Evolutionary conservation across 2,888 invertebrate species (phyloP), one percentile per base, ranked within the genome.

Genomic region (Chrysolina oricalcia): DNA sequence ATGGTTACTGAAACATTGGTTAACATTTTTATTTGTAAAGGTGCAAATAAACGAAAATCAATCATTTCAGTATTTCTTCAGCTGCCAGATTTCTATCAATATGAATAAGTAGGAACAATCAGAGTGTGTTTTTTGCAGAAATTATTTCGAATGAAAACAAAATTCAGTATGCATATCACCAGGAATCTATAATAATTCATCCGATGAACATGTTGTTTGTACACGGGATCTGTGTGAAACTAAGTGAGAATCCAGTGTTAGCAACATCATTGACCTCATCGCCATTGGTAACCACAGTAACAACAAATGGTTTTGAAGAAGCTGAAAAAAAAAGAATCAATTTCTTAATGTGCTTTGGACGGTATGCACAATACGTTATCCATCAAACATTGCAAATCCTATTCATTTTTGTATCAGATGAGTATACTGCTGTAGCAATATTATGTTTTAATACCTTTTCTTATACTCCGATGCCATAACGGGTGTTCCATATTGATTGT

Each of bases 241-340:
- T 83, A 23, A 85, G 71, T 5, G 83, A 85, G 70, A 85, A 85
- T 73, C 85, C 85, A 21, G 78, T 59, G 70, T 85, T 85, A 40
- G 78, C 80, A 15, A 78, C 78, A 69, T 84, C 84, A 27, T 53
- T 69, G 21, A 41, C 15, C 73, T 84, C 84, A 72, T 83, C 81
- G n/a, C 78, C 80, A 72, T 85, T 81, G 19, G 85, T 85, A 2
- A 84, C 83, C n/a, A 85, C 85, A 8, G 82, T 83, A 15, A 85
- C 62, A 13, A 84, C 84, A 68, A 83, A 85, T 11, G 85, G 85
- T 71, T 85, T 85, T 0, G 83, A 81, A 62, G 75, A 80, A 67
- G 74, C 83, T 83, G 77, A 68, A 83, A 82, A 35, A 2, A 41
- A 19, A 40, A 62, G n/a, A 66, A 15, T 43, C 9, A 6, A 23